Percentiles rank a stretch among this genome's conserved stretches.
These are phyloP conservation scores for Grammomys dolichurus DNA, from an alignment of 2,113 vertebrate genomes.

Conservation along the genomic window DNA sequence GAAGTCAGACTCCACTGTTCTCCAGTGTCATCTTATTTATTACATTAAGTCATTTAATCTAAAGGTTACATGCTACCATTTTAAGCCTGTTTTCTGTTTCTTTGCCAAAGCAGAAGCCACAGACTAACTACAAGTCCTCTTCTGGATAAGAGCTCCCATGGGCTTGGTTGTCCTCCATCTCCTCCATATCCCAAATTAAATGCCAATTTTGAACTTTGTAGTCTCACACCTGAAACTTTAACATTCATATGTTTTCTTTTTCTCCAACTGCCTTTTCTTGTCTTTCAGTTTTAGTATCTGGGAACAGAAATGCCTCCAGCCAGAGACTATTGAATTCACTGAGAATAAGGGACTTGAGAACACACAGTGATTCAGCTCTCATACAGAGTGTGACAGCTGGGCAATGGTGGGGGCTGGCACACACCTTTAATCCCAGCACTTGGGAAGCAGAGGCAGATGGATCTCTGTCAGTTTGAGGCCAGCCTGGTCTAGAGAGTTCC, in stretches of 20 bases:
- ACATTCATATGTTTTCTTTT: neutral
- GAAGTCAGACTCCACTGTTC: neutral
- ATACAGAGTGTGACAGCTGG: neutral
- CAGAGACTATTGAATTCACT: neutral
- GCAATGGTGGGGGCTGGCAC: neutral
- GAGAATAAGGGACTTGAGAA: neutral
- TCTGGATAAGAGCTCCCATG: neutral
- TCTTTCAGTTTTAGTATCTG: slow-evolving; percentile 26
- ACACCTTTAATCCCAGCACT: neutral
- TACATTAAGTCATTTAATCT: neutral
- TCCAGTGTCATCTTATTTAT: neutral
- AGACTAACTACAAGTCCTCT: neutral
- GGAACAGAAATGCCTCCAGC: neutral
- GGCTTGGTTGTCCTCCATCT: neutral
- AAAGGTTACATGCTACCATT: neutral
- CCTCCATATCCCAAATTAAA: neutral
- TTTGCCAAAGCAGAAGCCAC: neutral
- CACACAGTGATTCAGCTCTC: neutral
- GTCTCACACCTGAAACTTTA: neutral
- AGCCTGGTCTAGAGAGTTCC: neutral
- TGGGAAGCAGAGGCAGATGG: neutral
- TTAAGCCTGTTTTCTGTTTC: neutral
- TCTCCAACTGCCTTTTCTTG: slow-evolving; percentile 2
- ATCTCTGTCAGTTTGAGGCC: neutral
- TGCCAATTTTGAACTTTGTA: neutral